phyloP scores from a whole-genome alignment of 1,140 invertebrate genomes.

The Temnothorax curvispinosus region DNA sequence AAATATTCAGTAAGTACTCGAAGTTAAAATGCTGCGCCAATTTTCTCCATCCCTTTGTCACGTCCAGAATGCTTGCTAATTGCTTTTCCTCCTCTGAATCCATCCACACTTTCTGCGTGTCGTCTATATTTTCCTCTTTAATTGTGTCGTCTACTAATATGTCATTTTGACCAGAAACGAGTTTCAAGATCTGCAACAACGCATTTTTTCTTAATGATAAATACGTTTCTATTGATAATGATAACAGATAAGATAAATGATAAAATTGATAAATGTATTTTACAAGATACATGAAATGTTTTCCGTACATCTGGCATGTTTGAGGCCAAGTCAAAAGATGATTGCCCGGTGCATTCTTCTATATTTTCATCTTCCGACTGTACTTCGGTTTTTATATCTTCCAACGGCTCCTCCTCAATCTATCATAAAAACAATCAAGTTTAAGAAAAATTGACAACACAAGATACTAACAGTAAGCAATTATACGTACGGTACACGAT shows the following conservation, averaged over 20 bases:
- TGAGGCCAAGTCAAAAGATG: conserved; percentile 80
- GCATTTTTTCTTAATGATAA: conserved; percentile 21
- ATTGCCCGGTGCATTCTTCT: conserved; percentile 69
- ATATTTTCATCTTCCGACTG: conserved; percentile 73
- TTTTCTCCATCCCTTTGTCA: conserved; percentile 80
- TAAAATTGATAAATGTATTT: too few relatives aligned
- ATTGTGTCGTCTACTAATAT: background rate
- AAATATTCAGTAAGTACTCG: conserved; percentile 75
- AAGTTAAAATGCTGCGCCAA: conserved; percentile 78
- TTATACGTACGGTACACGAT: conserved; percentile 17
- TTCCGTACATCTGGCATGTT: conserved; percentile 78
- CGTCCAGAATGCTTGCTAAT: conserved; percentile 78
- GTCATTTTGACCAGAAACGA: conserved; percentile 53
- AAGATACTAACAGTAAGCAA: background rate
- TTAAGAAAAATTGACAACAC: background rate
- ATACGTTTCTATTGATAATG: background rate
- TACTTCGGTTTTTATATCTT: conserved; percentile 61
- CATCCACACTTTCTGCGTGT: conserved; percentile 61
- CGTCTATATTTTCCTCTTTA: conserved; percentile 67
- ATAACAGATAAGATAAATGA: too few relatives aligned
- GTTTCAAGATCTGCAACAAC: conserved; percentile 72
- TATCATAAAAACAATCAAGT: conserved; percentile 46
- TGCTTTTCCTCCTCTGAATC: conserved; percentile 67
- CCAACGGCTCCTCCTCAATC: conserved; percentile 12
- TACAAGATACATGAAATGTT: background rate